Evolutionary conservation across 2,888 invertebrate species (phyloP).

Genomic region (Parnassius apollo): DNA sequence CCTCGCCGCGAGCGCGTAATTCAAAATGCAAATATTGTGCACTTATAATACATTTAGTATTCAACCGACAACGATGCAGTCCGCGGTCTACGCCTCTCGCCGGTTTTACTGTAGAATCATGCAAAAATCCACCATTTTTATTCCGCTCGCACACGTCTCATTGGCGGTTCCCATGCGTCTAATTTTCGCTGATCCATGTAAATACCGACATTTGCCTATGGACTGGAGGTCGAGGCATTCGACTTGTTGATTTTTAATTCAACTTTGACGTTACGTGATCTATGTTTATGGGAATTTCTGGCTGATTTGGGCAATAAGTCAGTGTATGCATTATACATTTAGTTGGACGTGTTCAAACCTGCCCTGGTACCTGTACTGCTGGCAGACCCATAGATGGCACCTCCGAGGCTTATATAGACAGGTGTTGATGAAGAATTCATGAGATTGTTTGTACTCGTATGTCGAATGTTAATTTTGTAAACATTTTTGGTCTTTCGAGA

Average conservation of each 20-base stretch:
- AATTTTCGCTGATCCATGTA: conserved; percentile 72
- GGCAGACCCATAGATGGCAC: not conserved
- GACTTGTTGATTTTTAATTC: not conserved
- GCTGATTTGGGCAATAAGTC: not conserved
- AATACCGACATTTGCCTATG: conserved; percentile 30
- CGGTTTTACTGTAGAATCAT: conserved; percentile 76
- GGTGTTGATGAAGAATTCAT: not conserved
- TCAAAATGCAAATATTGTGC: conserved; percentile 78
- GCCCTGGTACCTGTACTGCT: not conserved
- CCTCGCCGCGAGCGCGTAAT: conserved; percentile 66
- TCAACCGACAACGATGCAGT: conserved; percentile 62
- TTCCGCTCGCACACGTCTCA: conserved; percentile 67
- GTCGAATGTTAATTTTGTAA: not conserved
- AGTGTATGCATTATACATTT: not conserved
- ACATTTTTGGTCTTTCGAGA: not conserved
- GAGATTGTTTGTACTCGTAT: not conserved
- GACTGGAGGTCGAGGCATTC: conserved; percentile 1
- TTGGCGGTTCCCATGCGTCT: conserved; percentile 77
- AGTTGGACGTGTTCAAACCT: not conserved
- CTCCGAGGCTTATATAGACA: not conserved
- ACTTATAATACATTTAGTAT: conserved; percentile 77
- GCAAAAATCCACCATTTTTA: conserved; percentile 76
- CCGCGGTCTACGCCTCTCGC: conserved; percentile 64
- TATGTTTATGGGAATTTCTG: conserved; percentile 3
- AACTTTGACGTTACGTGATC: conserved; percentile 1